Base-by-base conservation (phyloP, 2,888 invertebrate species). In the Cheilosia urbana region DNA sequence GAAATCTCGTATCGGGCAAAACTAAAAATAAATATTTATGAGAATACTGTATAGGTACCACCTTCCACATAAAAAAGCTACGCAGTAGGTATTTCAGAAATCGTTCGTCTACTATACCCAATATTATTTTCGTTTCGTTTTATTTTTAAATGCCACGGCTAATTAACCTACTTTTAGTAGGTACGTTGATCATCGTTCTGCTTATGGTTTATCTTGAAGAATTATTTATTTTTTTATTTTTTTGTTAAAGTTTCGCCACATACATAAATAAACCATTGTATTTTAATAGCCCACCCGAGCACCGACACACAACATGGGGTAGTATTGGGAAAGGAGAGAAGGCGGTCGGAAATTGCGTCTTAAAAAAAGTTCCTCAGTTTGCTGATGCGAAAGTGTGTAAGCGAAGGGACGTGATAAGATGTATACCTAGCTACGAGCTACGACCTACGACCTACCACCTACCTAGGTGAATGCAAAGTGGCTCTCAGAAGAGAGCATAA, bases 151-250 rank as follows among this genome's bases (percentile, higher is more conserved):
- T 66, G 71, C 42, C 79, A 45, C 49, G 65, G 21, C 37, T 53
- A 79, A 72, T 79, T 79, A 73, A 73, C 79, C 79, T 66, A 79
- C 79, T 73, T 79, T 79, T 24, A 51, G 19, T 53, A 73, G 73
- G 66, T 73, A 73, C 73, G 66, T 73, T 79, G 73, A 79, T 72
- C 51, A 42, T 63, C 63, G 15, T n/a, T 45, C n/a, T 47, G 47
- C 17, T 47, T 17, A 9, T 49, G 17, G 9, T 34, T 55, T 42
- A 27, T 40, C 11, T 40, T 0, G 17, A 2, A 19, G 47, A 19
- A 19, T 47, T 7, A 19, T 4, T 47, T 7, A 19, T 4, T 17
- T n/a, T 7, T 24, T 13, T 27, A 1, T 45, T 57, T 55, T 57
- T n/a, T 13, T 27, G 19, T 51, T 57, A 7, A 21, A 58, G 58